Base-by-base conservation (phyloP, 2,797 vertebrate genomes). In the Catamblyrhynchus diadema region DNA sequence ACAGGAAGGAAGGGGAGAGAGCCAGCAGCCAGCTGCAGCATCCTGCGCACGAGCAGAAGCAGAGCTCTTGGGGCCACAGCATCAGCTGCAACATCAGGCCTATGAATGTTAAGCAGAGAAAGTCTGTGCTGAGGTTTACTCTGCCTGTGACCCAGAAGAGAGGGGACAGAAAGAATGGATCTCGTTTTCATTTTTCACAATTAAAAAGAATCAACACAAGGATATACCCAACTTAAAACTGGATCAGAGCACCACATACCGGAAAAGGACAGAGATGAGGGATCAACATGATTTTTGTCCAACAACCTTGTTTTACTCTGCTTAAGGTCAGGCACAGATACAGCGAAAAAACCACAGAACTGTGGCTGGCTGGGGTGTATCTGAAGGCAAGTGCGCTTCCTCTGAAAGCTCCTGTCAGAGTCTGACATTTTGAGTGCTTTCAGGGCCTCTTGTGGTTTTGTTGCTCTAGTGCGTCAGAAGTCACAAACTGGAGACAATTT, bases 111-210 rank as follows among this genome's bases (percentile, higher is more conserved):
- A 12, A 80, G 33, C 2, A 54, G 30, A 78, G 23, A 74, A 90
- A 71, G 23, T 60, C 42, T 39, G 18, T 4, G 19, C 27, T 72
- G n/a, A 64, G 47, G 14, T 30, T 33, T 61, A n/a, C 10, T 59
- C 23, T 47, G 4, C 6, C 27, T 1, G 2, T 12, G 14, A 88
- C 35, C 48, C 28, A 37, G 53, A 28, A 51, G 16, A 37, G 22
- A 61, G 3, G 9, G 53, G 12, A 41, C 2, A 4, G 47, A 71
- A 48, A 42, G 6, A 8, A 24, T 32, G 12, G 19, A 57, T 73
- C 33, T 0, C 1, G 0, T 14, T 32, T 35, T 69, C 6, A 48
- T 45, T 90, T 83, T 47, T 61, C 28, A 44, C 0, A 0, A 33
- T 9, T 22, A 72, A 88, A 64, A 0, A 1, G 12, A 84, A 79